These are phyloP conservation scores for Festucalex cinctus DNA, from an alignment of 2,113 vertebrate species.

Conservation along the genomic window DNA sequence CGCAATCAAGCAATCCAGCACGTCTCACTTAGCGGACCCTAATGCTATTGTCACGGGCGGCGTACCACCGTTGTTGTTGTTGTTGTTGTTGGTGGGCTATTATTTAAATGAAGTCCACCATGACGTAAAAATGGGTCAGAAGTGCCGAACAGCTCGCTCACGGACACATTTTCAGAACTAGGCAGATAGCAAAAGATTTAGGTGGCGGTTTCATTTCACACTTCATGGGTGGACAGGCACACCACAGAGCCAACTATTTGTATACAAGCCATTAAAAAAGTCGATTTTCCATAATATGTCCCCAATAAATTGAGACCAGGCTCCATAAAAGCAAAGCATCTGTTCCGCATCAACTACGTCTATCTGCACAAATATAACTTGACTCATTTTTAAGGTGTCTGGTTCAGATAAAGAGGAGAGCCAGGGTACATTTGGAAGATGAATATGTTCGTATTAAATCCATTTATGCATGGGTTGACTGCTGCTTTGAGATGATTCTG, in stretches of 20 bases:
- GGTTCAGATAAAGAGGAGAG: conserved; percentile 12
- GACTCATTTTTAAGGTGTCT: conserved; percentile 35
- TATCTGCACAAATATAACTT: conserved; percentile 21
- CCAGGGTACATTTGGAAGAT: neutral
- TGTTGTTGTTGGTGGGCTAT: no score
- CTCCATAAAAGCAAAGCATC: neutral
- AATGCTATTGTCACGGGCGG: neutral
- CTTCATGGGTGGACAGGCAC: neutral
- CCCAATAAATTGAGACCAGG: neutral
- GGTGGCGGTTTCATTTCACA: neutral
- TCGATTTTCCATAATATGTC: neutral
- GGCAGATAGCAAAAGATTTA: neutral
- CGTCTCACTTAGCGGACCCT: neutral
- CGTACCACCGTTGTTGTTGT: neutral
- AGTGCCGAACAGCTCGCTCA: neutral
- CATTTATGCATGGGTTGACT: neutral
- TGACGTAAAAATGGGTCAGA: neutral
- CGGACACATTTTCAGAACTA: neutral
- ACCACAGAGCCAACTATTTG: neutral
- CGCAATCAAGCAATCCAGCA: no score
- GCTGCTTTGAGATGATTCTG: neutral
- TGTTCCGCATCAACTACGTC: conserved; percentile 4
- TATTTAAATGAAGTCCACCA: neutral
- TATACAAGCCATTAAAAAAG: neutral
- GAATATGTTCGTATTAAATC: neutral